Evolutionary conservation across 30 jellyfish, hydroid and myxozoan genomes (phyloP).

Genomic region (Pseudorhiza aurosa): DNA sequence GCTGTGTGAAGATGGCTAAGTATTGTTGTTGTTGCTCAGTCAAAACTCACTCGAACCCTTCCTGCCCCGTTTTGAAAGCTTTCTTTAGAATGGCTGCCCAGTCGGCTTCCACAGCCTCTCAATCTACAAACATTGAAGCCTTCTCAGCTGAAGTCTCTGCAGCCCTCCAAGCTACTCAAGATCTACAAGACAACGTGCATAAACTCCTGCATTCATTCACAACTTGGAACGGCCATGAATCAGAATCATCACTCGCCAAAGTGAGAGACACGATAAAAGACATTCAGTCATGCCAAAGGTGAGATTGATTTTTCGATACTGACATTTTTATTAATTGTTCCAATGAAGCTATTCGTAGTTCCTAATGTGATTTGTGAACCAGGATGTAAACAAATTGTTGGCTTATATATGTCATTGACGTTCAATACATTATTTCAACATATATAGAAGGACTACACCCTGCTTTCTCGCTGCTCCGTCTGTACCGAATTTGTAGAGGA

Average conservation of each 20-base stretch:
- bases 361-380: too few species aligned
- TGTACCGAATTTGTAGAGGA: too few species aligned
- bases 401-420: too few species aligned
- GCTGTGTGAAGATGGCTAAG: background rate
- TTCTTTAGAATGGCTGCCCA: constrained; percentile 28
- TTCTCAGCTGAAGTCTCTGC: constrained; percentile 37
- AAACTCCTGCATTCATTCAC: constrained; percentile 49
- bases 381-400: too few species aligned
- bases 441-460: too few species aligned
- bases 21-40: background rate
- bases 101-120: background rate
- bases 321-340: background rate
- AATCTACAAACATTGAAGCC: background rate
- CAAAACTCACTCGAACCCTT: background rate
- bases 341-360: too few species aligned
- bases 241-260: constrained; percentile 23
- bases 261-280: constrained; percentile 50
- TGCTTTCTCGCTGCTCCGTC: too few species aligned
- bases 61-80: too few species aligned
- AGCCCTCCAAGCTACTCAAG: constrained; percentile 61
- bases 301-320: too few species aligned
- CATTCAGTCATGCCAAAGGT: constrained; percentile 65
- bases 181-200: constrained; percentile 59
- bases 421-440: too few species aligned
- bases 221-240: constrained; percentile 51